phyloP scores from a whole-genome alignment of 2,113 vertebrate species.

The Leucopsar rothschildi region DNA sequence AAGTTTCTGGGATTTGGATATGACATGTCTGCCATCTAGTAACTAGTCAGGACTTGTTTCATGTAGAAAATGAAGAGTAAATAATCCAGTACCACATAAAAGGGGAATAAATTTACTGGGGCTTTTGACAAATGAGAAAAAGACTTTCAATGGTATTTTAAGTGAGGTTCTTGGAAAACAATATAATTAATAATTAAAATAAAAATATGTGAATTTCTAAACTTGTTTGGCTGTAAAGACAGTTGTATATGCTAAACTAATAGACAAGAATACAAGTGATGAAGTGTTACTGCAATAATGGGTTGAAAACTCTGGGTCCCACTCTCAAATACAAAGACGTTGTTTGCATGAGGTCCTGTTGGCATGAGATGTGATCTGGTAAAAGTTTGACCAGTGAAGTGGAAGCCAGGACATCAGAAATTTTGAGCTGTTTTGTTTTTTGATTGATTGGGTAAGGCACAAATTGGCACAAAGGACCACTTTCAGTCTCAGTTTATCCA shows the following conservation, averaged over 20 bases:
- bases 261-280: not conserved
- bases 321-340: conserved; percentile 1
- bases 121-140: conserved; percentile 27
- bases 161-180: conserved; percentile 27
- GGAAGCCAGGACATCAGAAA: conserved; percentile 34
- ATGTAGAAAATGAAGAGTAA: conserved; percentile 47
- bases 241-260: conserved; percentile 34
- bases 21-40: conserved; percentile 48
- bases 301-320: not conserved
- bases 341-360: conserved; percentile 31
- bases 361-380: conserved; percentile 15
- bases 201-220: conserved; percentile 10
- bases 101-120: conserved; percentile 17
- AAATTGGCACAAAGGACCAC: not conserved
- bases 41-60: conserved; percentile 42
- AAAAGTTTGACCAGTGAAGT: conserved; percentile 49
- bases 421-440: conserved; percentile 28
- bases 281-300: conserved; percentile 2
- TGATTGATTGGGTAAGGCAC: conserved; percentile 15
- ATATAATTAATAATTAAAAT: conserved; percentile 24
- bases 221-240: conserved; percentile 20
- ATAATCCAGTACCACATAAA: conserved; percentile 58
- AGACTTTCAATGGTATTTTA: not conserved
- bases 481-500: not conserved
- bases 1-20: conserved; percentile 34